A percentile compares a stretch with the other conserved stretches of the same genome.
These are phyloP conservation scores for Eupithecia exiguata DNA, from an alignment of 2,888 invertebrate genomes.

Conservation along the genomic window DNA sequence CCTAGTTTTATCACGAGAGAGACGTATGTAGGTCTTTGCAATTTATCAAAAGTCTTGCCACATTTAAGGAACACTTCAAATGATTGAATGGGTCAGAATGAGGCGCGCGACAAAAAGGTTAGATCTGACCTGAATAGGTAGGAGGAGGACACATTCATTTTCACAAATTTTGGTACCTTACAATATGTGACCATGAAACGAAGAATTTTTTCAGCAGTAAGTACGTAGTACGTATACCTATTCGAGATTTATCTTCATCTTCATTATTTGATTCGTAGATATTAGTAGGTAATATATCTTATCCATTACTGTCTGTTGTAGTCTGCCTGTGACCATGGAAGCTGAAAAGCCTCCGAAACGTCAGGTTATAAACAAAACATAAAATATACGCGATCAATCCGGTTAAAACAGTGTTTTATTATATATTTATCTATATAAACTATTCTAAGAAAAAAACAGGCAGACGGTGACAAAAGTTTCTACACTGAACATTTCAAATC, in stretches of 20 bases:
- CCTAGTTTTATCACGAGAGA: constrained; percentile 4
- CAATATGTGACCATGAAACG: background rate
- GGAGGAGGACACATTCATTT: background rate
- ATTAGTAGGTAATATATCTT: too few species aligned
- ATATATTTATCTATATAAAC: too few species aligned
- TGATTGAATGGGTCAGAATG: constrained; percentile 9
- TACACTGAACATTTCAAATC: background rate
- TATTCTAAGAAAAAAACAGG: too few species aligned
- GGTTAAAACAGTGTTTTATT: too few species aligned
- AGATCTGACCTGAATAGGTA: constrained; percentile 2
- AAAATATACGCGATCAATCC: too few species aligned
- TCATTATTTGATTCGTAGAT: too few species aligned
- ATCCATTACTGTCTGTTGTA: too few species aligned
- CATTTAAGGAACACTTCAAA: constrained; percentile 6
- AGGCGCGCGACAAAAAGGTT: constrained; percentile 3
- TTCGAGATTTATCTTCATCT: too few species aligned
- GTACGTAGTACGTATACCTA: background rate
- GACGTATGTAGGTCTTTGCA: constrained; percentile 5
- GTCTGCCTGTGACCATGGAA: too few species aligned
- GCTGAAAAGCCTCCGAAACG: too few species aligned
- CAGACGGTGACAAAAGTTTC: background rate
- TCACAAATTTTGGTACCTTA: background rate
- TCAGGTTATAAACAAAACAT: too few species aligned
- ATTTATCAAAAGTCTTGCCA: constrained; percentile 6
- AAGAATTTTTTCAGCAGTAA: background rate